Evolutionary conservation across 1,140 invertebrate species (phyloP).

Genomic region (Heterodera schachtii): DNA sequence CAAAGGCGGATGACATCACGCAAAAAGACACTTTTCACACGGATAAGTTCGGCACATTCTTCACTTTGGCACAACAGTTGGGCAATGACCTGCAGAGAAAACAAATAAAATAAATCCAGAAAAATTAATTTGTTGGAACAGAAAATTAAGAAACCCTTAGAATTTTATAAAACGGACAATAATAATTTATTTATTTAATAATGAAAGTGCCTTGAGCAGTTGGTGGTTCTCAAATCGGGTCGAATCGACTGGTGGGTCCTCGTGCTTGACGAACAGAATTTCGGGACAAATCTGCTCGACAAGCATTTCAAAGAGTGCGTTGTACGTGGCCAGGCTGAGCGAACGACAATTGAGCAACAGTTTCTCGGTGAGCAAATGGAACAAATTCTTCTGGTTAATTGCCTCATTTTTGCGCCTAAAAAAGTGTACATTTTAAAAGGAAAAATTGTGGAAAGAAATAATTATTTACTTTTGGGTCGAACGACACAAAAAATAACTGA

Average conservation of each 20-base stretch:
- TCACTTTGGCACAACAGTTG: conserved; percentile 94
- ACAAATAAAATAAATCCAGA: too few species aligned
- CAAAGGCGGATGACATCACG: conserved; percentile 95
- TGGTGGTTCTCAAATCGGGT: conserved; percentile 97
- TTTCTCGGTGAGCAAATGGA: conserved; percentile 89
- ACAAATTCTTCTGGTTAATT: conserved; percentile 96
- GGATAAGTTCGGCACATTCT: conserved; percentile 83
- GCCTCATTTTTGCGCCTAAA: conserved; percentile 92
- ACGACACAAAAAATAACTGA: conserved; percentile 89
- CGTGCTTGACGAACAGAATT: conserved; percentile 73
- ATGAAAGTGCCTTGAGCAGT: conserved; percentile 91
- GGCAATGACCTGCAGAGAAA: conserved; percentile 76
- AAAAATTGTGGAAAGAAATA: conserved; percentile 60
- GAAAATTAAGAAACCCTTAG: conserved; percentile 69
- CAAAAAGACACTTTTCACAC: conserved; percentile 85
- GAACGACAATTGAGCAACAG: conserved; percentile 79
- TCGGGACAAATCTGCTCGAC: conserved; percentile 94
- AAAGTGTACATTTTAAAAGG: conserved; percentile 34
- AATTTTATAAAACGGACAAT: too few species aligned
- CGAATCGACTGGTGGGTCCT: conserved; percentile 84
- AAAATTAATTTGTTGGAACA: too few species aligned
- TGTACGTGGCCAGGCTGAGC: conserved; percentile 89
- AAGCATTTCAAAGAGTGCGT: conserved; percentile 94
- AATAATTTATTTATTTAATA: too few species aligned
- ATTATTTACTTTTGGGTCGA: conserved; percentile 85